These are phyloP conservation scores for Lanistes nyassanus DNA, from an alignment of 1,140 invertebrate genomes.

Conservation along the genomic window DNA sequence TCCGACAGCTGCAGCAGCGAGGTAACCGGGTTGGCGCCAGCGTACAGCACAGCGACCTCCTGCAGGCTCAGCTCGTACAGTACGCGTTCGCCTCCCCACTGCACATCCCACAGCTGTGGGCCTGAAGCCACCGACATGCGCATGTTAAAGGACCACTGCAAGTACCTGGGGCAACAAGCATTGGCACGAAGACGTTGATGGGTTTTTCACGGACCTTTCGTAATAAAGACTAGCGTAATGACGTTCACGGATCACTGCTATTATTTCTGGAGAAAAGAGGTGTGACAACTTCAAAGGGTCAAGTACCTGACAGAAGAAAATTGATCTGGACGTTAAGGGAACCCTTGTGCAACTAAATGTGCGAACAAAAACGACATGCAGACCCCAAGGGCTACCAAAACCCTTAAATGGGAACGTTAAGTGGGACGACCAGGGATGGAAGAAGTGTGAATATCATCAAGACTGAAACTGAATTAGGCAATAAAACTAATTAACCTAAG, in stretches of 20 bases:
- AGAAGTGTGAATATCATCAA: too few species aligned
- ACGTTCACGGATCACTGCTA: too few species aligned
- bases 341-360: neutral
- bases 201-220: neutral
- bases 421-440: too few species aligned
- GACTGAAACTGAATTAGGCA: too few species aligned
- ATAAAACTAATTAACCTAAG: too few species aligned
- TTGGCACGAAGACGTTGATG: neutral
- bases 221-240: too few species aligned
- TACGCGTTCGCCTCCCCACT: conserved; percentile 38
- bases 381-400: too few species aligned
- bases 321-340: neutral
- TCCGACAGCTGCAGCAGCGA: conserved; percentile 41
- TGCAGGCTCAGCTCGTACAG: conserved; percentile 56
- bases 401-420: too few species aligned
- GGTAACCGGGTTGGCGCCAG: conserved; percentile 41
- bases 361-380: too few species aligned
- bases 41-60: conserved; percentile 50
- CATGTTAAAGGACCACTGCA: conserved; percentile 50
- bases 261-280: neutral
- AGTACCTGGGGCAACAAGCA: conserved; percentile 17
- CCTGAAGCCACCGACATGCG: conserved; percentile 39
- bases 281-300: neutral
- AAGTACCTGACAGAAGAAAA: neutral
- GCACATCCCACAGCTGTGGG: conserved; percentile 45